A percentile compares a stretch with the other conserved stretches of the same genome.
phyloP scores from a whole-genome alignment of 2,797 vertebrate species.

The Sarcoramphus papa region DNA sequence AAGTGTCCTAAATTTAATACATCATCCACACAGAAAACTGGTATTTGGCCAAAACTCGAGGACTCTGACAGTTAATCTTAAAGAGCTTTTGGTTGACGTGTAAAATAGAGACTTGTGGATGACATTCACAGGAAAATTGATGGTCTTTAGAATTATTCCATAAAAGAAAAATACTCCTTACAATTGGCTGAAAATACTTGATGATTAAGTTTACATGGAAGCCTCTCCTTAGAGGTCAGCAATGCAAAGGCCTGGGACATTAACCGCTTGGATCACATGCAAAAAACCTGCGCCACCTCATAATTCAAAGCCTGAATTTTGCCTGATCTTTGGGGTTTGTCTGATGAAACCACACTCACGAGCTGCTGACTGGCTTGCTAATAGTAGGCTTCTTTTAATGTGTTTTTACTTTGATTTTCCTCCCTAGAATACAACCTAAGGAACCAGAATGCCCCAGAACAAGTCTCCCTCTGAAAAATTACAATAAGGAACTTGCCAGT shows the following conservation, averaged over 20 bases:
- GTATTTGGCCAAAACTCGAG: not conserved
- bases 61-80: constrained; percentile 48
- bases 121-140: constrained; percentile 10
- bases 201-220: not conserved
- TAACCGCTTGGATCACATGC: fast-evolving
- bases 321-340: not conserved
- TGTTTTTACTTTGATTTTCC: not conserved
- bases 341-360: not conserved
- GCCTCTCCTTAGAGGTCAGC: not conserved
- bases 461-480: not conserved
- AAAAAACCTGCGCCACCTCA: not conserved
- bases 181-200: not conserved
- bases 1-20: constrained; percentile 28
- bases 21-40: constrained; percentile 50
- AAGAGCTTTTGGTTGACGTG: constrained; percentile 18
- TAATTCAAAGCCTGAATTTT: not conserved
- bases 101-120: constrained; percentile 33
- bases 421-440: not conserved
- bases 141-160: not conserved
- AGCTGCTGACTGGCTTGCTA: not conserved
- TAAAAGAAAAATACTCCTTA: not conserved
- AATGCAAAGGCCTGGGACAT: fast-evolving
- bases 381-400: not conserved
- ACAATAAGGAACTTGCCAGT: not conserved
- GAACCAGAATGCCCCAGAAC: not conserved